Evolutionary conservation across 1,140 invertebrate genomes (phyloP).

Genomic region (Atopsyche davidsoni): DNA sequence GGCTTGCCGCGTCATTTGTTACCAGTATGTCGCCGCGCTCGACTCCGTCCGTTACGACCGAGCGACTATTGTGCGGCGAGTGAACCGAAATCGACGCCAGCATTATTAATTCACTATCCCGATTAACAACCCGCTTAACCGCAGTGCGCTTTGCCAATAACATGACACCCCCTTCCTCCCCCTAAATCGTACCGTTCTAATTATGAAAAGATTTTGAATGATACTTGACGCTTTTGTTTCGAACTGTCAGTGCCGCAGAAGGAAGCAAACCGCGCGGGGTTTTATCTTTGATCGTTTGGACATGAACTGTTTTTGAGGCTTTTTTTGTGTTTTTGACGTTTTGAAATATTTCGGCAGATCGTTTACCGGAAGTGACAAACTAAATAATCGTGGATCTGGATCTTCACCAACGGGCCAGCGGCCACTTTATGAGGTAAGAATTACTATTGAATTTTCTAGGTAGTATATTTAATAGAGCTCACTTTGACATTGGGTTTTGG

Average conservation of each 20-base stretch:
- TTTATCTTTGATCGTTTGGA: background rate
- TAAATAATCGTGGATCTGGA: constrained; percentile 28
- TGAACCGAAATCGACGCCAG: constrained; percentile 3
- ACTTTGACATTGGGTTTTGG: no score
- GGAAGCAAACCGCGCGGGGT: no score
- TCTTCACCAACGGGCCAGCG: constrained; percentile 29
- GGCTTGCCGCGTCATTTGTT: constrained; percentile 17
- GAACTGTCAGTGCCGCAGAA: no score
- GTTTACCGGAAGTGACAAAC: constrained; percentile 8
- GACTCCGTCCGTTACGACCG: constrained; percentile 16
- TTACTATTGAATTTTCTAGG: no score
- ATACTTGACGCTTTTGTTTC: no score
- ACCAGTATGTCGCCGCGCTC: constrained; percentile 16
- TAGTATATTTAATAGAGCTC: no score
- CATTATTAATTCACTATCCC: constrained; percentile 17
- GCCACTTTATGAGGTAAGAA: constrained; percentile 30
- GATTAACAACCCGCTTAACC: constrained; percentile 7
- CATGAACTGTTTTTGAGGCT: background rate
- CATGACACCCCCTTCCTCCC: background rate
- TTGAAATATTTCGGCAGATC: no score
- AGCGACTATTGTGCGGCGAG: constrained; percentile 2
- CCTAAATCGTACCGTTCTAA: background rate
- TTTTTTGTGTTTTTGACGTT: background rate
- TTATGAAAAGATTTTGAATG: no score
- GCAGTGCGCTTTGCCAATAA: background rate